These are phyloP conservation scores for Ceratina japonica DNA, from an alignment of 1,140 invertebrate genomes.

Conservation along the genomic window DNA sequence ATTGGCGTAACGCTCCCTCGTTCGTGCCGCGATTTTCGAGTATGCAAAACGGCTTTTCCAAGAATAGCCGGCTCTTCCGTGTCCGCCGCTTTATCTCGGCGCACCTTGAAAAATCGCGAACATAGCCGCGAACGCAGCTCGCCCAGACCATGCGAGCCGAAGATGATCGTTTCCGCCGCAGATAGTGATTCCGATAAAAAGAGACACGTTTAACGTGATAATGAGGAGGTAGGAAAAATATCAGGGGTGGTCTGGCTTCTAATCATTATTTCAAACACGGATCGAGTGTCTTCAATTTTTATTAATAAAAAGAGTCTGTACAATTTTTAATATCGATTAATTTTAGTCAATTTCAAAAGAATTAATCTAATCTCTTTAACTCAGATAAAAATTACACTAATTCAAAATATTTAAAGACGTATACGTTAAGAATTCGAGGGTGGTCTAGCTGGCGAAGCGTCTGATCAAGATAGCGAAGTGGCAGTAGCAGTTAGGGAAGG, in stretches of 20 bases:
- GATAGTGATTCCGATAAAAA: too few relatives aligned
- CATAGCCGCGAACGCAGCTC: background rate
- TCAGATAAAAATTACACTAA: too few relatives aligned
- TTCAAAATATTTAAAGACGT: background rate
- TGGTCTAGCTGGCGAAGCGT: background rate
- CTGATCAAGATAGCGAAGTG: constrained; percentile 23
- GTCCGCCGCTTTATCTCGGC: constrained; percentile 20
- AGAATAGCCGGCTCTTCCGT: constrained; percentile 53
- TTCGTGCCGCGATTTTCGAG: constrained; percentile 57
- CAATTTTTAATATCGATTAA: too few relatives aligned
- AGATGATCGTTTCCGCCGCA: constrained; percentile 1
- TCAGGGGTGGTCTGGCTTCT: background rate
- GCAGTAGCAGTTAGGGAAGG: constrained; percentile 44
- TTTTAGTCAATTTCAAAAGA: too few relatives aligned
- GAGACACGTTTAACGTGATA: constrained; percentile 3
- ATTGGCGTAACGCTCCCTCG: constrained; percentile 66
- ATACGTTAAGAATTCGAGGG: background rate
- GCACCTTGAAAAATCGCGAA: constrained; percentile 31
- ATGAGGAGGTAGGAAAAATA: background rate
- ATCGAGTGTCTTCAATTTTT: too few relatives aligned
- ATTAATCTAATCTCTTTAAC: too few relatives aligned
- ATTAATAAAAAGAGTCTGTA: too few relatives aligned
- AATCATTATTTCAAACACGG: background rate
- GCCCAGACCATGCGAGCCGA: background rate
- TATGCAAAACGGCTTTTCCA: constrained; percentile 55